Conservation (phyloP, 2,888 invertebrate species). For the Eristalis pertinax region DNA sequence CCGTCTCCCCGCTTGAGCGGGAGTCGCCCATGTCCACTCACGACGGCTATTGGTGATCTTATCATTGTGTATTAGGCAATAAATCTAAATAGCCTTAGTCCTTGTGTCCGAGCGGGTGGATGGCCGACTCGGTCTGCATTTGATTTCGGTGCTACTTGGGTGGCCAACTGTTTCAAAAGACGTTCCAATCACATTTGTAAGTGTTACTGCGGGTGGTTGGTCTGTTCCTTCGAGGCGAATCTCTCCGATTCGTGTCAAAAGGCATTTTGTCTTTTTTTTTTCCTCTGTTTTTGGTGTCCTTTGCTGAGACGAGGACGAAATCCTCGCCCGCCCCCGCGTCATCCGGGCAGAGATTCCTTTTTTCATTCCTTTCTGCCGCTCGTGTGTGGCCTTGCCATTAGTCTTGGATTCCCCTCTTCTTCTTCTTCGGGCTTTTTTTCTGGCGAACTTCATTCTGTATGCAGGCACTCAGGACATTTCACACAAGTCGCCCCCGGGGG, state of each 20-base stretch:
- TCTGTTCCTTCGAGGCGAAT: conserved; percentile 15
- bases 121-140: conserved; percentile 28
- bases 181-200: conserved; percentile 21
- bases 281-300: not conserved
- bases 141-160: conserved; percentile 29
- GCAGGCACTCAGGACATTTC: not conserved
- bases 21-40: conserved; percentile 20
- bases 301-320: no score
- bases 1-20: not conserved
- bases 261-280: conserved; percentile 58
- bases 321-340: no score
- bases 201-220: conserved; percentile 12
- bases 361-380: not conserved
- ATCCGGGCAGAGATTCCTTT: conserved; percentile 19
- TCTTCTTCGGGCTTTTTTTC: not conserved
- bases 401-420: conserved; percentile 9
- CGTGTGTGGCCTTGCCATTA: not conserved
- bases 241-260: conserved; percentile 65
- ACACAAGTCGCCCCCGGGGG: not conserved
- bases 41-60: conserved; percentile 62
- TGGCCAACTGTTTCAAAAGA: conserved; percentile 27
- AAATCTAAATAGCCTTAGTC: conserved; percentile 67
- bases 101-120: not conserved
- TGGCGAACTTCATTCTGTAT: not conserved
- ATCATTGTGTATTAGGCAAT: conserved; percentile 68